A percentile compares a stretch with the other conserved stretches of the same genome.
These are phyloP conservation scores for Myotis daubentonii DNA, from an alignment of 2,797 vertebrate genomes.

Conservation along the genomic window DNA sequence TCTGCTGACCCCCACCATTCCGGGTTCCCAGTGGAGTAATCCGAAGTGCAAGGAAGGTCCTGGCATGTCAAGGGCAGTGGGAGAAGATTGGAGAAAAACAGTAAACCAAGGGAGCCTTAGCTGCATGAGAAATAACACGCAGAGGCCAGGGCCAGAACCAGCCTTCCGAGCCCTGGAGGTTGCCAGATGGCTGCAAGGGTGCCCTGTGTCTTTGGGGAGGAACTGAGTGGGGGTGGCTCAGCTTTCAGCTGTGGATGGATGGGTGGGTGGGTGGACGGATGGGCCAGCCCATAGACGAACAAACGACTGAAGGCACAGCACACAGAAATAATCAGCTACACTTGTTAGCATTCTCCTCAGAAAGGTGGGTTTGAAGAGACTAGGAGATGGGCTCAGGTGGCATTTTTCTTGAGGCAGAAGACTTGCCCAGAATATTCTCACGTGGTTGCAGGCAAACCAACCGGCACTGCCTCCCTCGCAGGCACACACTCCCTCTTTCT, in stretches of 20 bases:
- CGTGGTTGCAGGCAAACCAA: accelerated
- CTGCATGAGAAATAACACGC: accelerated
- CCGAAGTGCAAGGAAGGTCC: neutral
- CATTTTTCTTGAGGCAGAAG: accelerated
- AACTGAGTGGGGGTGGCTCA: accelerated
- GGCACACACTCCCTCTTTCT: accelerated
- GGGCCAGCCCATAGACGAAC: accelerated
- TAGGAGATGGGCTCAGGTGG: neutral
- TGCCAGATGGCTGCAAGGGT: neutral
- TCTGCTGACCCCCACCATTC: accelerated
- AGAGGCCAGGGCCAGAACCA: neutral
- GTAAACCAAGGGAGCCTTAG: neutral
- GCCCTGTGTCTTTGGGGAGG: neutral
- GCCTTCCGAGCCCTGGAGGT: neutral
- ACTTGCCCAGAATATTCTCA: neutral
- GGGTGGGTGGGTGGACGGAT: neutral
- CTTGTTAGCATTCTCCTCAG: neutral
- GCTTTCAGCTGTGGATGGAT: neutral
- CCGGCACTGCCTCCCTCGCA: accelerated
- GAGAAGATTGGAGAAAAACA: too few relatives aligned
- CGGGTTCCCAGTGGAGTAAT: neutral
- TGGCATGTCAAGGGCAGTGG: accelerated
- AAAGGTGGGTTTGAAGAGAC: neutral
- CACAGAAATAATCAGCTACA: neutral
- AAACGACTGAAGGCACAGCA: accelerated